Evolutionary conservation across 2,113 vertebrate species (phyloP), one percentile per base, ranked within the genome.

Genomic region (Spea bombifrons): DNA sequence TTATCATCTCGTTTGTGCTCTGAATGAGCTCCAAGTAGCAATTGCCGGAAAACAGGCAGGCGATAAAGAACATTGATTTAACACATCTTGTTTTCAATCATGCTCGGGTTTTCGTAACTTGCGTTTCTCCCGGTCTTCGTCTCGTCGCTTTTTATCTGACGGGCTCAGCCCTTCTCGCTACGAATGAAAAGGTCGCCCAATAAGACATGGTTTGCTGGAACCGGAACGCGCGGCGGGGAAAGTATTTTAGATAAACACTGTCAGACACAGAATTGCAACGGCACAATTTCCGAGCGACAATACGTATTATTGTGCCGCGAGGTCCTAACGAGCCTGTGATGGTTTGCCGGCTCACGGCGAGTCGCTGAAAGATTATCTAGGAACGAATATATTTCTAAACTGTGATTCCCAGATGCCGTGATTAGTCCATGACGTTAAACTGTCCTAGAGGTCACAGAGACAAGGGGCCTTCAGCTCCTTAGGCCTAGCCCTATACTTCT

Each of bases 61-160:
- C 89, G 92, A 93, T 93, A 93, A 94, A 94, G 89, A 86, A 89
- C 92, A 94, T 93, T 94, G 93, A 94, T 94, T 93, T 94, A 94
- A 93, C 91, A 92, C 92, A 93, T 93, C 92, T 93, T 92, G 92
- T 93, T 94, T 93, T 93, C 92, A 92, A 93, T 93, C 92, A 93
- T 93, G 92, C 92, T 92, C 87, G 87, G 92, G 92, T 93, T 93
- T 92, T 94, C 91, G 91, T 90, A 93, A 92, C 92, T 93, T 88
- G 89, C 90, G 90, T 92, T 92, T 92, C 92, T 91, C 91, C 91
- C 92, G 92, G 92, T 92, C 91, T 90, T 84, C 6, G 83, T 90
- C 91, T 92, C 91, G 90, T 92, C 50, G 90, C 92, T 91, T 93
- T 94, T 92, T 92, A 92, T 93, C 92, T 93, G 91, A 93, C 89